Conservation (phyloP, 2,113 vertebrate species). For the Dicentrarchus labrax region DNA sequence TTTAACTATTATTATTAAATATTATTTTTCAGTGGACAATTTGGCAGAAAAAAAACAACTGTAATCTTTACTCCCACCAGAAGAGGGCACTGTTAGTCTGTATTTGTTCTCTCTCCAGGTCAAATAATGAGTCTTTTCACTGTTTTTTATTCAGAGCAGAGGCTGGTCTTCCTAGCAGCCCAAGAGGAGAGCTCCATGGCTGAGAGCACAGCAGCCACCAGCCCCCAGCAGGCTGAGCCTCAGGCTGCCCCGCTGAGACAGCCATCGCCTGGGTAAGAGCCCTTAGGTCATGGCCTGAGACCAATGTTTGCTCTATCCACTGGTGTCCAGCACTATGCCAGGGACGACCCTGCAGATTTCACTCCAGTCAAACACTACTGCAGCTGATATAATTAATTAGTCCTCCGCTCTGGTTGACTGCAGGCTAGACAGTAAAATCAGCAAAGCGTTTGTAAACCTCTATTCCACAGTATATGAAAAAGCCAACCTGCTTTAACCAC, state of each 20-base stretch:
- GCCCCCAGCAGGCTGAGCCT: slow-evolving; percentile 90
- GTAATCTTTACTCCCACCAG: slow-evolving; percentile 22
- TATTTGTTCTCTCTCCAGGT: slow-evolving; percentile 3
- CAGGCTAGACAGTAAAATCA: not conserved
- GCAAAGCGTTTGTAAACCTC: not conserved
- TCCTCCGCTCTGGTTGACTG: not conserved
- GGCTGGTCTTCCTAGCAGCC: slow-evolving; percentile 91
- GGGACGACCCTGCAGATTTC: slow-evolving; percentile 10
- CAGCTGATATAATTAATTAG: slow-evolving; percentile 24
- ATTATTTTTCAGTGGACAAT: not conserved
- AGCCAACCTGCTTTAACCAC: not conserved
- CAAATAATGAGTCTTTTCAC: not conserved
- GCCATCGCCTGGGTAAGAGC: slow-evolving; percentile 87
- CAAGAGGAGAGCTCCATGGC: slow-evolving; percentile 90
- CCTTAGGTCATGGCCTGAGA: slow-evolving; percentile 26
- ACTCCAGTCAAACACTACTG: slow-evolving; percentile 14
- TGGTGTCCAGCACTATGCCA: slow-evolving; percentile 21
- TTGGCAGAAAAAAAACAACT: not conserved
- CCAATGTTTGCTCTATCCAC: slow-evolving; percentile 31
- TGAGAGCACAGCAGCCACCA: slow-evolving; percentile 86
- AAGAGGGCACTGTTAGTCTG: slow-evolving; percentile 46
- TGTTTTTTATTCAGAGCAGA: slow-evolving; percentile 86
- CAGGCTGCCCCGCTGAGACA: slow-evolving; percentile 88
- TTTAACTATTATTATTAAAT: too few species aligned
- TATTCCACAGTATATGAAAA: not conserved